Conservation (phyloP, 2,888 invertebrate genomes). For the Andrena chrysosceles region DNA sequence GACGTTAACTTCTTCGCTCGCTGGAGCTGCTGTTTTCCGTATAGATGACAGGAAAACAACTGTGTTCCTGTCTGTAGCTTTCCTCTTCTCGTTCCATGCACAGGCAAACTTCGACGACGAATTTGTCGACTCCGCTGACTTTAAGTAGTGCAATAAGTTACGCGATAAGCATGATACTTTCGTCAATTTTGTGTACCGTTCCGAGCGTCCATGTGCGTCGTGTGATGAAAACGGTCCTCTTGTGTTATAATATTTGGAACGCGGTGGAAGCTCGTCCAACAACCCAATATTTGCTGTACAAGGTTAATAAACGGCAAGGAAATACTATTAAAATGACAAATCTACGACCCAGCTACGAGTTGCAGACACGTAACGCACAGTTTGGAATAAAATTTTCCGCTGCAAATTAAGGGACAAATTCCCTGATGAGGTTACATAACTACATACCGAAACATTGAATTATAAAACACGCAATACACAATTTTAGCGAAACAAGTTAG, state of each 20-base stretch:
- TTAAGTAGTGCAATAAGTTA: not conserved
- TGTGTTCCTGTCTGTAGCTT: not conserved
- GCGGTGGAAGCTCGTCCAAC: slow-evolving; percentile 12
- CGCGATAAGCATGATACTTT: too few relatives aligned
- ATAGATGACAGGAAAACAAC: not conserved
- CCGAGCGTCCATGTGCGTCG: not conserved
- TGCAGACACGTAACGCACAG: not conserved
- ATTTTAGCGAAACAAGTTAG: too few relatives aligned
- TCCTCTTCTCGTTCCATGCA: not conserved
- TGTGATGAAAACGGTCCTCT: slow-evolving; percentile 1
- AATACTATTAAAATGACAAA: slow-evolving; percentile 25
- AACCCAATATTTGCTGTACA: slow-evolving; percentile 40
- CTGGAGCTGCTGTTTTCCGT: not conserved
- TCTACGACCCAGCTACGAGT: slow-evolving; percentile 4
- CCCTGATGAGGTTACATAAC: not conserved
- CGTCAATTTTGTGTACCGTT: too few relatives aligned
- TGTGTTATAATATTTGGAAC: slow-evolving; percentile 20
- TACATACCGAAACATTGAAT: too few relatives aligned
- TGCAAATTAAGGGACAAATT: not conserved
- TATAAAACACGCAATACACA: too few relatives aligned
- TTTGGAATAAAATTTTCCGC: slow-evolving; percentile 3
- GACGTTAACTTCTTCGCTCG: not conserved
- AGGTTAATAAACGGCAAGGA: slow-evolving; percentile 26
- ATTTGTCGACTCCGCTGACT: not conserved
- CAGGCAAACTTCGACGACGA: not conserved